phyloP scores from a whole-genome alignment of 2,888 invertebrate species.

The Tipula lateralis region DNA sequence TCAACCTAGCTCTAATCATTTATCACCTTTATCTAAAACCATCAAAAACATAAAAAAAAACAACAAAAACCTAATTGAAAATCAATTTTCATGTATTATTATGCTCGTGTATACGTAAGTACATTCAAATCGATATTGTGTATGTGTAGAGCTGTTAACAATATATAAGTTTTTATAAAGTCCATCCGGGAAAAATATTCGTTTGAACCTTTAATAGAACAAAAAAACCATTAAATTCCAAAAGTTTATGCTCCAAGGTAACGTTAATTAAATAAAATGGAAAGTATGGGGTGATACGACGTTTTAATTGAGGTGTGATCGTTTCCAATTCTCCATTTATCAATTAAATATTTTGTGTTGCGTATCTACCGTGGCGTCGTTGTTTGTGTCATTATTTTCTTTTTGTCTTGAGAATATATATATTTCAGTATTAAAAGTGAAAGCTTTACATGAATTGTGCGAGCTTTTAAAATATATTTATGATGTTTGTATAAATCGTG shows the following conservation, averaged over 20 bases:
- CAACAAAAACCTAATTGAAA: neutral
- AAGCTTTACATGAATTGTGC: too few species aligned
- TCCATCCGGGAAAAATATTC: neutral
- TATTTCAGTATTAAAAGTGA: too few species aligned
- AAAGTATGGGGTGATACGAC: neutral
- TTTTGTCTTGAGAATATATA: neutral
- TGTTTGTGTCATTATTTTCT: neutral
- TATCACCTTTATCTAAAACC: slow-evolving; percentile 5
- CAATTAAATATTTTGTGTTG: neutral
- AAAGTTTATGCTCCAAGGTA: neutral
- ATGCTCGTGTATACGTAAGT: neutral
- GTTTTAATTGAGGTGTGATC: neutral
- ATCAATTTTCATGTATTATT: neutral
- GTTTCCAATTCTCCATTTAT: neutral
- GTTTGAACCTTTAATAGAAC: neutral
- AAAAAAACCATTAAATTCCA: neutral
- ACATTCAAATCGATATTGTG: neutral
- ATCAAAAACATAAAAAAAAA: neutral
- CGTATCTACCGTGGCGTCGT: neutral
- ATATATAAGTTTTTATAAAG: neutral
- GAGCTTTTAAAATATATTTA: too few species aligned
- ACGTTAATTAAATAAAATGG: neutral
- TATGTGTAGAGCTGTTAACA: neutral
- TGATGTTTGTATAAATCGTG: too few species aligned
- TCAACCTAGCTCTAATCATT: neutral